Percentiles rank a stretch among this genome's conserved stretches.
phyloP scores from a whole-genome alignment of 2,888 invertebrate species.

The Drymonia ruficornis region DNA sequence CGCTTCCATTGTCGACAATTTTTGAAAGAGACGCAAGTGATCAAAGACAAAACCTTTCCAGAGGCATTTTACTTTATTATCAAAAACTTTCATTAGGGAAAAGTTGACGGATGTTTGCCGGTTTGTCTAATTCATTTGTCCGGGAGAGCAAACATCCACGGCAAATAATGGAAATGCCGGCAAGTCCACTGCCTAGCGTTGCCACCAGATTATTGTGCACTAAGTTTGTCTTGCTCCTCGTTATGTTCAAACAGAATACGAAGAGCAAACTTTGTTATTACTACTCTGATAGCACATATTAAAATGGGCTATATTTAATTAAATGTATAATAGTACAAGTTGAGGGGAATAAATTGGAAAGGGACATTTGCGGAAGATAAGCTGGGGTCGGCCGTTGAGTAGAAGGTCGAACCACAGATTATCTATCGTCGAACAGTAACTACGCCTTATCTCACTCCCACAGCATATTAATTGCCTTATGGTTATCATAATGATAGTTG shows the following conservation, averaged over 20 bases:
- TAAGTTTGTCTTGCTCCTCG: constrained; percentile 66
- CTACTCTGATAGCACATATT: constrained; percentile 36
- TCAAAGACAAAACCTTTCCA: constrained; percentile 68
- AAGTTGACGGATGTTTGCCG: constrained; percentile 68
- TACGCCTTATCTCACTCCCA: no score
- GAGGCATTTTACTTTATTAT: constrained; percentile 61
- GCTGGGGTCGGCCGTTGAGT: not conserved
- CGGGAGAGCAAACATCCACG: constrained; percentile 57
- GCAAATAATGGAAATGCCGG: constrained; percentile 67
- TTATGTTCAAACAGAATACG: constrained; percentile 58
- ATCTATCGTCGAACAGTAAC: no score
- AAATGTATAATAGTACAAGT: constrained; percentile 5
- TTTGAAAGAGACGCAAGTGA: constrained; percentile 55
- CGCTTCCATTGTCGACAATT: constrained; percentile 44
- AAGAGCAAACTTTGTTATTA: constrained; percentile 58
- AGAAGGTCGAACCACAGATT: no score
- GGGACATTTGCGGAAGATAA: not conserved
- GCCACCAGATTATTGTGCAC: constrained; percentile 67
- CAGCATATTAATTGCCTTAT: no score
- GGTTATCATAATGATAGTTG: no score
- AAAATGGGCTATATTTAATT: constrained; percentile 18
- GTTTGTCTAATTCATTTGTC: constrained; percentile 73
- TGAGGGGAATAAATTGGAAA: not conserved
- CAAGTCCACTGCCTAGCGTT: constrained; percentile 51
- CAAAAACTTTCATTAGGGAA: constrained; percentile 68